Base-by-base conservation (phyloP, 2,797 vertebrate species). In the Aphelocoma californica region DNA sequence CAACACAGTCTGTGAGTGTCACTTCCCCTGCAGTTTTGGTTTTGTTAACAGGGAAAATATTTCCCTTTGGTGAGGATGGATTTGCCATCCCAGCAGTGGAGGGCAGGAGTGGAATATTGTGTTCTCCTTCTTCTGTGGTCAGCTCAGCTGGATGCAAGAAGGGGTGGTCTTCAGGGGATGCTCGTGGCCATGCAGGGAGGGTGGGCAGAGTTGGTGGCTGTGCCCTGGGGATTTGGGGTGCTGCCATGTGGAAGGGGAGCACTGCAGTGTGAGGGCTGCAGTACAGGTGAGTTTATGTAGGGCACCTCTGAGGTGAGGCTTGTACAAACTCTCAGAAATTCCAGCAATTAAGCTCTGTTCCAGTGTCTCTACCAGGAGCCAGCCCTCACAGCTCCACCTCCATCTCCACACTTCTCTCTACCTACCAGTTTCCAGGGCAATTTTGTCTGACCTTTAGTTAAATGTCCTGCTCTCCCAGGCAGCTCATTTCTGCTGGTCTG, bases 401-500 rank as follows among this genome's bases (percentile, higher is more conserved):
- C 67, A 29, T 28, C 86, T 90, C 74, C 70, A 70, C 86, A 47
- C 92, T 80, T 80, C 45, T 67, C 86, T 87, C 66, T 88, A 47
- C 36, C 71, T 56, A 82, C 85, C 60, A 91, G 73, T 90, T 96
- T 96, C 88, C 81, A 93, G 91, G 88, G 93, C 96, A 95, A 97
- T 96, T 96, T 97, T 90, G 61, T 93, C 71, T 96, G 96, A 97
- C 96, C 96, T 97, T 97, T 96, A 94, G 93, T 95, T 96, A 95
- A 95, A 96, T 92, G 90, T 93, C 95, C 96, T 95, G 83, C 95
- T 92, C 77, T 96, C 82, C 67, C 94, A 95, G 94, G 93, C 95
- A 93, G 88, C 91, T 96, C 90, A 80, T 96, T 96, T 96, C 93
- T 96, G 94, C 94, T 74, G 90, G 45, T 88, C 93, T 96, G 95